phyloP scores from a whole-genome alignment of 2,888 invertebrate genomes.

The Ceraclea dissimilis region DNA sequence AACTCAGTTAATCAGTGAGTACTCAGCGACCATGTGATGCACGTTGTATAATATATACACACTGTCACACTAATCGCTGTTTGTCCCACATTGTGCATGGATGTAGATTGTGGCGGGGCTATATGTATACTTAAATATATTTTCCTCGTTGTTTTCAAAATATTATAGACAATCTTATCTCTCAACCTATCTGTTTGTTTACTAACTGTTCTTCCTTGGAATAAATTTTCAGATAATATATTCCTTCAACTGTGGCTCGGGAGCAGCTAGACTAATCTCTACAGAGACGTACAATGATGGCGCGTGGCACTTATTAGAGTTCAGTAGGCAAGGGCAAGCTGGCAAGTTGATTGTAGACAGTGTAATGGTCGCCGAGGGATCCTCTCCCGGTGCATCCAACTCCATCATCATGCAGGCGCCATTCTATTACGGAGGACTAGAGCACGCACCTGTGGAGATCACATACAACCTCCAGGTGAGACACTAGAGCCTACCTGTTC shows the following conservation, averaged over 20 bases:
- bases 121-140: no score
- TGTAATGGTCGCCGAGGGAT: conserved; percentile 45
- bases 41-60: no score
- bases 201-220: no score
- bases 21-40: no score
- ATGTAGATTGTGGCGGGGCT: no score
- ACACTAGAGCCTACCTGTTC: neutral
- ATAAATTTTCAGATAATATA: conserved; percentile 56
- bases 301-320: conserved; percentile 69
- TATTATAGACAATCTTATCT: no score
- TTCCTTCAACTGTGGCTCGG: conserved; percentile 64
- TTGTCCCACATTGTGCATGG: no score
- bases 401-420: conserved; percentile 60
- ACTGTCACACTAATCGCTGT: no score
- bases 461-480: conserved; percentile 35
- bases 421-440: conserved; percentile 76
- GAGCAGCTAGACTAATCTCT: conserved; percentile 52
- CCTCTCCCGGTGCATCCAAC: conserved; percentile 39
- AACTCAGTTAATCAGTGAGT: no score
- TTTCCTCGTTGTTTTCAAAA: no score
- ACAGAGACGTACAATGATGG: conserved; percentile 58
- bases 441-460: conserved; percentile 38
- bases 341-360: conserved; percentile 64
- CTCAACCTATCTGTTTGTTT: no score
- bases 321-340: conserved; percentile 54